Base-by-base conservation (phyloP, 2,113 vertebrate genomes). In the Chaetops frenatus region DNA sequence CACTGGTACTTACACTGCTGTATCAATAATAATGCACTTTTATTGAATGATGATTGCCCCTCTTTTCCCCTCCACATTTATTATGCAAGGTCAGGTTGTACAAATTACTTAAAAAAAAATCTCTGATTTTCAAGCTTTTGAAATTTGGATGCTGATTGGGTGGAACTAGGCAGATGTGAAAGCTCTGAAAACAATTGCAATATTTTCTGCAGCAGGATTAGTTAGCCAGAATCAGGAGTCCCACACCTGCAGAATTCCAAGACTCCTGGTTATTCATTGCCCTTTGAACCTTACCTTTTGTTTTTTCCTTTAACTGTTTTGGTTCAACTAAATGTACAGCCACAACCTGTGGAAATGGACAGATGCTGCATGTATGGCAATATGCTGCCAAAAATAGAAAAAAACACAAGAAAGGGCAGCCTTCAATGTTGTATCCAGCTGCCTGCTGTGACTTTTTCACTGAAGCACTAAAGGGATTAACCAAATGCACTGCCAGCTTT, bases 371-470 rank as follows among this genome's bases (percentile, higher is more conserved):
- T 76, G 16, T 69, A 27, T 62, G 78, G 74, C 62, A 77, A 12
- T 77, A 9, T 35, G 54, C 64, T 92, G 79, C 51, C 82, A 94
- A 83, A 95, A 94, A 69, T 22, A 57, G 66, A 40, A 91, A 95
- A 94, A 92, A n/a, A 51, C 74, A 73, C 42, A 77, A 81, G 71
- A 66, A 91, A 77, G 71, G 74, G 36, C 50, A 92, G 62, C 33
- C 33, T 91, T 85, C 58, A 25, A 44, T 85, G 50, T 53, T 73
- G 50, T 65, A 80, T 93, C 51, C 82, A 96, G 35, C 81, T 81
- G 74, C 76, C 82, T 88, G 54, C 74, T 96, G 82, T 44, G 94
- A 74, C 88, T 90, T 95, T 94, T 96, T 88, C 92, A 86, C 82
- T 83, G 67, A 86, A 87, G 70, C 48, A 44, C 60, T 88, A 40